Conservation (phyloP, 30 jellyfish, hydroid and myxozoan genomes). For the Clytia hemisphaerica region DNA sequence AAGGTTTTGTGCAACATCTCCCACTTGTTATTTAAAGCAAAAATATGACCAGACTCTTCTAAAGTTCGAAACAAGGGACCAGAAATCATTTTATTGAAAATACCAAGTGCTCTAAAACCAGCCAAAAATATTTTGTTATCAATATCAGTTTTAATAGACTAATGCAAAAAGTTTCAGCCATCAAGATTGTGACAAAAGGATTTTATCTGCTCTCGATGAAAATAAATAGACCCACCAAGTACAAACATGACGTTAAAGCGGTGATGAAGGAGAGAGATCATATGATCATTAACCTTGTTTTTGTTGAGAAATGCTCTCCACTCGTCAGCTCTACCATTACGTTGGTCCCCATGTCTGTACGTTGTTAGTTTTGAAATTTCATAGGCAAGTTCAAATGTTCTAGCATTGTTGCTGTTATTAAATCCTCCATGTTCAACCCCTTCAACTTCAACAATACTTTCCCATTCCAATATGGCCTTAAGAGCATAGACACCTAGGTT, state of each 20-base stretch:
- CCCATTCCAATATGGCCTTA: constrained; percentile 34
- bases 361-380: constrained; percentile 11
- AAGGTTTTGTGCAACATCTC: not conserved
- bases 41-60: constrained; percentile 40
- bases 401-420: constrained; percentile 16
- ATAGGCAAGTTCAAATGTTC: constrained; percentile 16
- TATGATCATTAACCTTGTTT: not conserved
- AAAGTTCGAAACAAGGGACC: constrained; percentile 36
- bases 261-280: constrained; percentile 22
- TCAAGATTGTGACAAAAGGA: not conserved
- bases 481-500: constrained; percentile 43
- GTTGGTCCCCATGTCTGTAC: constrained; percentile 28
- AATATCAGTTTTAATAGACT: constrained; percentile 9
- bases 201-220: constrained; percentile 10
- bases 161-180: not conserved
- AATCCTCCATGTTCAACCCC: constrained; percentile 32
- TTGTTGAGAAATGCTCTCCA: constrained; percentile 29
- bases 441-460: constrained; percentile 4
- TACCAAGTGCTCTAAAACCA: constrained; percentile 32
- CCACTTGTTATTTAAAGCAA: constrained; percentile 11
- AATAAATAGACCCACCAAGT: constrained; percentile 31
- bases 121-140: constrained; percentile 22
- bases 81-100: constrained; percentile 25
- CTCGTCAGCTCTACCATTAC: constrained; percentile 40
- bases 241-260: constrained; percentile 22